Base-by-base conservation (phyloP, 2,113 vertebrate species). In the Cardinalis cardinalis region DNA sequence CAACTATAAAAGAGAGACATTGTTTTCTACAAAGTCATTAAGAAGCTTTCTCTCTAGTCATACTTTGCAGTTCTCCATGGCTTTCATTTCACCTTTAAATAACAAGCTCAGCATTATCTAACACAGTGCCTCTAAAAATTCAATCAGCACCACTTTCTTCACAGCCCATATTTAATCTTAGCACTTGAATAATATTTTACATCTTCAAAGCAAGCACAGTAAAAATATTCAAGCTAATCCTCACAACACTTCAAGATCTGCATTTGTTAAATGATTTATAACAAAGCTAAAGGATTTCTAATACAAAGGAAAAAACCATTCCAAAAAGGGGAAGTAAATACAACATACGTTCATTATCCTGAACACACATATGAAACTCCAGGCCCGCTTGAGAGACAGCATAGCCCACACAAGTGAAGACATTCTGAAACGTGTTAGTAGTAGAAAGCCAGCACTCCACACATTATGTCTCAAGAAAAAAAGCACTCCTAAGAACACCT, bases 401-500 rank as follows among this genome's bases (percentile, higher is more conserved):
- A 74, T n/a, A 56, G 19, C 34, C 63, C 60, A 74, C 52, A 34
- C 11, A 31, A 70, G 10, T 4, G 9, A 73, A 72, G 8, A 36
- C 34, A 63, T 24, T 76, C 34, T 43, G 25, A 79, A 85, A 68
- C 2, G 1, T 6, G 5, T 11, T 28, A 64, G 25, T 0, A 25
- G 38, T 18, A 77, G 32, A 69, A 82, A 90, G 16, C 8, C 55
- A 89, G 34, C 12, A 32, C 32, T 51, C 2, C 16, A 38, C 24
- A 34, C 0, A 0, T 21, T 32, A 23, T 0, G 0, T 5, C 77
- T 72, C 58, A 17, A 85, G 13, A 32, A 70, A 24, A 51, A 51
- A 51, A 11, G 0, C 20, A 9, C 20, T n/a, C 32, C 14, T 12
- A 23, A 34, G 10, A 75, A 43, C n/a, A 71, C 7, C 24, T 20